Percentiles rank a stretch among this genome's conserved stretches.
Conservation (phyloP, 2,888 invertebrate genomes). For the Tolmerus cingulatus region DNA sequence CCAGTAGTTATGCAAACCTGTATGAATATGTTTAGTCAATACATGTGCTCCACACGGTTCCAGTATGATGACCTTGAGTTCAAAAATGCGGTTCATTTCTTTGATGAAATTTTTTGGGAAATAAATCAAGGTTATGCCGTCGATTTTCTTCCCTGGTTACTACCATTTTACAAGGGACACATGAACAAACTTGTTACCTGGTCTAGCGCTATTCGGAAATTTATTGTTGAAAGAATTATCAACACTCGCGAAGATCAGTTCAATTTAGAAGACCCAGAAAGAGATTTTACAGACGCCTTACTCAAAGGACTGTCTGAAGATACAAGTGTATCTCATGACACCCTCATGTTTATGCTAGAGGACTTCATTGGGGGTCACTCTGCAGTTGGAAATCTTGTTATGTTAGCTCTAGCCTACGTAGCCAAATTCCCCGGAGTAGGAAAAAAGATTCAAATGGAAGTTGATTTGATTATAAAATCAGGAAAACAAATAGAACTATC, state of each 20-base stretch:
- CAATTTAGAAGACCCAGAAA: conserved; percentile 70
- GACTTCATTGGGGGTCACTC: conserved; percentile 90
- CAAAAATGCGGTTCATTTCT: conserved; percentile 72
- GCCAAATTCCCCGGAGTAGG: conserved; percentile 73
- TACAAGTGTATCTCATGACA: conserved; percentile 75
- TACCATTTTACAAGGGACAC: conserved; percentile 75
- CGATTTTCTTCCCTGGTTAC: conserved; percentile 84
- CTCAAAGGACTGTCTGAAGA: conserved; percentile 74
- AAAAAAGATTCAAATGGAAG: conserved; percentile 73
- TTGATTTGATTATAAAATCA: conserved; percentile 68
- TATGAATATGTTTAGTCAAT: conserved; percentile 85
- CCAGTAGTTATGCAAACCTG: conserved; percentile 76
- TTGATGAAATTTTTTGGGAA: conserved; percentile 91
- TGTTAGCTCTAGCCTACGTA: conserved; percentile 76
- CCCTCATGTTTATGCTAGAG: conserved; percentile 82
- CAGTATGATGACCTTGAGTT: conserved; percentile 75
- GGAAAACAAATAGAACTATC: conserved; percentile 69
- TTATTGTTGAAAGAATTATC: conserved; percentile 77
- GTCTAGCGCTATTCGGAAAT: conserved; percentile 75
- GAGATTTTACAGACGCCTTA: conserved; percentile 82
- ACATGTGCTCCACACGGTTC: conserved; percentile 85
- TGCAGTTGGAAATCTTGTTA: conserved; percentile 84
- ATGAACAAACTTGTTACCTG: conserved; percentile 73
- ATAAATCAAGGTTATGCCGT: conserved; percentile 89
- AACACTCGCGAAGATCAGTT: conserved; percentile 62